A percentile compares a stretch with the other conserved stretches of the same genome.
Evolutionary conservation across 2,888 invertebrate species (phyloP).

Genomic region (Pyrochroa serraticornis): DNA sequence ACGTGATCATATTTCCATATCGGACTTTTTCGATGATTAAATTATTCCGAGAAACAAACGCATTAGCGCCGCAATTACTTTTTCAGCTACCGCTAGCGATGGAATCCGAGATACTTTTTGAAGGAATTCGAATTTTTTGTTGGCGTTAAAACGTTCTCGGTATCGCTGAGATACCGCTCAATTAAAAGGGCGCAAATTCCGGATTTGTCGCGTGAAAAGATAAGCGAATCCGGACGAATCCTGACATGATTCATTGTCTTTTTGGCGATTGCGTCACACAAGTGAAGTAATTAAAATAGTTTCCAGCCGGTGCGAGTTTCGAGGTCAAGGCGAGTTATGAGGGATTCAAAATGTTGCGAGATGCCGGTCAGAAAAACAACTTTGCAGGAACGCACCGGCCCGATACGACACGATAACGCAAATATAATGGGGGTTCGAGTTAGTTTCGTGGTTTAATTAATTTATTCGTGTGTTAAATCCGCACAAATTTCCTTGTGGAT

Average conservation of each 20-base stretch:
- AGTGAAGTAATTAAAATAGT: too few relatives aligned
- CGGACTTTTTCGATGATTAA: slow-evolving; percentile 21
- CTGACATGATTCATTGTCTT: too few relatives aligned
- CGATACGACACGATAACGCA: too few relatives aligned
- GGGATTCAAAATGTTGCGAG: too few relatives aligned
- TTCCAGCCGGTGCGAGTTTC: too few relatives aligned
- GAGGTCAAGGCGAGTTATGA: too few relatives aligned
- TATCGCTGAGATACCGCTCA: slow-evolving; percentile 12
- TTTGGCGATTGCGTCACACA: too few relatives aligned
- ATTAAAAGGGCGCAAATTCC: slow-evolving; percentile 16
- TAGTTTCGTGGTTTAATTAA: not conserved
- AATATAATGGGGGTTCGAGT: too few relatives aligned
- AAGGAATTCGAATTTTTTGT: slow-evolving; percentile 17
- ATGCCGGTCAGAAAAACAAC: too few relatives aligned
- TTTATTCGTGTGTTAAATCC: not conserved
- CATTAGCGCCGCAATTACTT: slow-evolving; percentile 24
- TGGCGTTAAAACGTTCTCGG: not conserved
- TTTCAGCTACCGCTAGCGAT: slow-evolving; percentile 20
- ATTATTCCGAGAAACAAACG: slow-evolving; percentile 26
- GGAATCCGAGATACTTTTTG: slow-evolving; percentile 15
- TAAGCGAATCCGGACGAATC: too few relatives aligned
- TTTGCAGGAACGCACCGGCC: too few relatives aligned
- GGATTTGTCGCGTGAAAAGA: slow-evolving; percentile 8
- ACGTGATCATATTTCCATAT: slow-evolving; percentile 22
- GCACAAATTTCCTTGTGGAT: slow-evolving; percentile 11